A percentile compares a stretch with the other conserved stretches of the same genome.
Conservation (phyloP, 2,888 invertebrate genomes). For the Dioctria rufipes region DNA sequence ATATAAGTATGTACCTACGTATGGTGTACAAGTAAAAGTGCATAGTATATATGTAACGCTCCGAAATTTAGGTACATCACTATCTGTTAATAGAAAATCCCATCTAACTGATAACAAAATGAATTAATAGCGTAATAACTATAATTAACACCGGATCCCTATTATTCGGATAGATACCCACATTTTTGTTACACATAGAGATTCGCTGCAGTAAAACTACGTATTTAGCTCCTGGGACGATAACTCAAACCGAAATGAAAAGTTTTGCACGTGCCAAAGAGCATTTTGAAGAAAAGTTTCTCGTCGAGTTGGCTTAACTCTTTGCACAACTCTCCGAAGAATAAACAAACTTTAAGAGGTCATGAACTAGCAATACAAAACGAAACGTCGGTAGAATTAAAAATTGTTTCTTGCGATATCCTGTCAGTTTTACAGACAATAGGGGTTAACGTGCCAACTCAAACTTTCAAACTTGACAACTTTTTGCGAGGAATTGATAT, state of each 20-base stretch:
- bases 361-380: not conserved
- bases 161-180: constrained; percentile 15
- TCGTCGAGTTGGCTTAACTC: constrained; percentile 36
- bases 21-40: too few relatives aligned
- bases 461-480: constrained; percentile 34
- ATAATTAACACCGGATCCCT: constrained; percentile 27
- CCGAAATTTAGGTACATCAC: not conserved
- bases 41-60: too few relatives aligned
- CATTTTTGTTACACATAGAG: constrained; percentile 32
- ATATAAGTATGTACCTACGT: too few relatives aligned
- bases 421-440: constrained; percentile 40
- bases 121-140: constrained; percentile 19
- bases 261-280: constrained; percentile 54
- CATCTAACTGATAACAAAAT: not conserved
- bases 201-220: constrained; percentile 25
- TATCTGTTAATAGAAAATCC: constrained; percentile 18
- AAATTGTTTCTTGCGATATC: constrained; percentile 37
- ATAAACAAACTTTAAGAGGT: constrained; percentile 53
- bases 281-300: constrained; percentile 48
- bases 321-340: constrained; percentile 48
- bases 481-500: constrained; percentile 28
- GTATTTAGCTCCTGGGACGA: constrained; percentile 45
- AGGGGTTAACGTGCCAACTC: constrained; percentile 45
- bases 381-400: constrained; percentile 33
- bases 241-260: constrained; percentile 51